These are phyloP conservation scores for Calameuta filiformis DNA, from an alignment of 2,888 invertebrate species.

Conservation along the genomic window DNA sequence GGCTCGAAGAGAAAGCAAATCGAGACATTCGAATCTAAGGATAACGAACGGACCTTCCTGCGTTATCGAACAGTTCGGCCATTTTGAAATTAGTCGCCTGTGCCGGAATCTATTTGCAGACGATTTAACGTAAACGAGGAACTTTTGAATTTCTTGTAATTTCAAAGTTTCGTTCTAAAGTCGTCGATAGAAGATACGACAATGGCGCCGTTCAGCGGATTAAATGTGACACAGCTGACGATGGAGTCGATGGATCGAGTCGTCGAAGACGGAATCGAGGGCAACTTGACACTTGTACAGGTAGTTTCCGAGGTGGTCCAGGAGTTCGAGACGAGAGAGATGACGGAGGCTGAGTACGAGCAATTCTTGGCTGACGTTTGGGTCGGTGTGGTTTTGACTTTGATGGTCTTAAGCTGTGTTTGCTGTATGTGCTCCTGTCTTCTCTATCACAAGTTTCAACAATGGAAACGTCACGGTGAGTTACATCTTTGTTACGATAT, in stretches of 20 bases:
- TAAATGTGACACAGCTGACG: conserved; percentile 13
- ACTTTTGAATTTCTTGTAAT: background rate
- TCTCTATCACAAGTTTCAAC: conserved; percentile 74
- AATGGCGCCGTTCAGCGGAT: conserved; percentile 1
- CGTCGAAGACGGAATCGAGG: conserved; percentile 12
- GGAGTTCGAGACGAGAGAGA: conserved; percentile 20
- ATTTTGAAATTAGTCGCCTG: background rate
- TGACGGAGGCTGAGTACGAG: conserved; percentile 67
- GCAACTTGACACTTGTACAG: conserved; percentile 18
- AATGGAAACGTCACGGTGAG: conserved; percentile 74
- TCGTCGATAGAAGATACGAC: background rate
- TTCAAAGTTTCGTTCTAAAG: background rate
- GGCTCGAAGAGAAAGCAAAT: background rate
- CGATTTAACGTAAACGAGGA: background rate
- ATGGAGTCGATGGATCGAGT: conserved; percentile 14
- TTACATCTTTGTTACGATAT: conserved; percentile 21
- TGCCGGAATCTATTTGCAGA: background rate
- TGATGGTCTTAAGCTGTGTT: conserved; percentile 72
- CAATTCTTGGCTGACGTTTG: conserved; percentile 73
- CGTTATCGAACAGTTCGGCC: background rate
- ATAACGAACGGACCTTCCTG: background rate
- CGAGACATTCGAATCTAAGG: background rate
- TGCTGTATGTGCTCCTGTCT: conserved; percentile 75
- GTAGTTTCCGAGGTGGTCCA: conserved; percentile 22
- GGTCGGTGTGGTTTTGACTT: conserved; percentile 73